Conservation (phyloP, 2,797 vertebrate genomes). For the Crenuchus spilurus region DNA sequence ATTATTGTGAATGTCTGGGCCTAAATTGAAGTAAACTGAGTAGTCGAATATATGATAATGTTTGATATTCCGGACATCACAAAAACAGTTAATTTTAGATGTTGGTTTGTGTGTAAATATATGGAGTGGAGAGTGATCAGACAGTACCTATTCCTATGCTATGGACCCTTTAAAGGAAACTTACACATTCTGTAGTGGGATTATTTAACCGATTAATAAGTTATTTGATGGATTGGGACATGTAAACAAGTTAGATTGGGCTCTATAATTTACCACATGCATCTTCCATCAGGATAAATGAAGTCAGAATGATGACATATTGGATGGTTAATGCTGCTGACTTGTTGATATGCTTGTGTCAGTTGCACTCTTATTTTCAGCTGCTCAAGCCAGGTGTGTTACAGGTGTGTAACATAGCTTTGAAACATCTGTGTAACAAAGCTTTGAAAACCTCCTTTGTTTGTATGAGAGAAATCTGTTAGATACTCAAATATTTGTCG, state of each 20-base stretch:
- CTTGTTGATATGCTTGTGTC: neutral
- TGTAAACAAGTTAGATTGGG: neutral
- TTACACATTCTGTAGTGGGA: neutral
- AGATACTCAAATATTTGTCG: neutral
- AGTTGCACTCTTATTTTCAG: neutral
- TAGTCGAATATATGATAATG: too few relatives aligned
- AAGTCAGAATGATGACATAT: slow-evolving; percentile 7
- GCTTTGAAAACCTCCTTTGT: too few relatives aligned
- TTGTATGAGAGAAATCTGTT: neutral
- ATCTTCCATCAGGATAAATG: neutral
- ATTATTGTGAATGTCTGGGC: too few relatives aligned
- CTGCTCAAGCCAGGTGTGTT: neutral
- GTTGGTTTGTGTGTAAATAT: too few relatives aligned
- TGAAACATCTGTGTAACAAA: neutral
- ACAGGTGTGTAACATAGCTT: slow-evolving; percentile 1
- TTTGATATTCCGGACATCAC: too few relatives aligned
- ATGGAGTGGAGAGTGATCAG: too few relatives aligned
- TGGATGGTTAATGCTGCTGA: neutral
- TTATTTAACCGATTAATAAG: neutral
- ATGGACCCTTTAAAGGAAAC: neutral
- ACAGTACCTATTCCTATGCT: too few relatives aligned
- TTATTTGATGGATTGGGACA: neutral
- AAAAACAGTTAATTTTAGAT: too few relatives aligned
- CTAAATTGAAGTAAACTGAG: too few relatives aligned
- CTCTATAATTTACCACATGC: neutral